phyloP scores from a whole-genome alignment of 2,888 invertebrate species.

The Silvanus unidentatus region DNA sequence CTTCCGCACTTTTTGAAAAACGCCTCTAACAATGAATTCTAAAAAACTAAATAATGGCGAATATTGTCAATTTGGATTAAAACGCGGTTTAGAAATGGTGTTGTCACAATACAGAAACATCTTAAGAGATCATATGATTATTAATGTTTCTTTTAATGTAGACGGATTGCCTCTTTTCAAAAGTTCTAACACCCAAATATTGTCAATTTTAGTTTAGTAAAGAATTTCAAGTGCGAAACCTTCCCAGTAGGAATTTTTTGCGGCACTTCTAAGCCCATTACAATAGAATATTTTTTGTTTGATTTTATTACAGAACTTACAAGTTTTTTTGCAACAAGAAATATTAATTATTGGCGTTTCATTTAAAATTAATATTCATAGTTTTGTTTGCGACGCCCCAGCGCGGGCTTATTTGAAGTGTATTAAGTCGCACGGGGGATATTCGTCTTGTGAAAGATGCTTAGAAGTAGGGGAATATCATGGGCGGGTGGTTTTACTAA shows the following conservation, averaged over 20 bases:
- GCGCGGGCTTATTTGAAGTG: slow-evolving; percentile 19
- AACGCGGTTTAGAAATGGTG: slow-evolving; percentile 4
- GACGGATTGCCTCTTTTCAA: slow-evolving; percentile 14
- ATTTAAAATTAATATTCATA: slow-evolving; percentile 11
- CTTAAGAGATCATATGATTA: not conserved
- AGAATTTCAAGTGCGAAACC: slow-evolving; percentile 8
- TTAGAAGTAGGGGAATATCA: slow-evolving; percentile 10
- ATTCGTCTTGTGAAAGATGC: slow-evolving; percentile 22
- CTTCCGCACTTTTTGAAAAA: slow-evolving; percentile 12
- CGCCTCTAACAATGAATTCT: slow-evolving; percentile 3
- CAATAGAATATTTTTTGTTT: slow-evolving; percentile 16
- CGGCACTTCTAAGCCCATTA: slow-evolving; percentile 15
- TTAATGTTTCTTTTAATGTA: slow-evolving; percentile 14
- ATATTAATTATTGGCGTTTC: slow-evolving; percentile 7
- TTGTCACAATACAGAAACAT: slow-evolving; percentile 5
- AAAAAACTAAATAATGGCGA: slow-evolving; percentile 6
- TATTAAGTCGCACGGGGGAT: slow-evolving; percentile 17
- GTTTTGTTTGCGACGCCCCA: slow-evolving; percentile 22
- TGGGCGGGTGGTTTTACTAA: not conserved
- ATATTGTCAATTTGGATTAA: slow-evolving; percentile 7
- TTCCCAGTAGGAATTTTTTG: slow-evolving; percentile 12
- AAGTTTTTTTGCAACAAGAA: slow-evolving; percentile 13
- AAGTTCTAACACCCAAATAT: slow-evolving; percentile 13
- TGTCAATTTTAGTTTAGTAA: slow-evolving; percentile 14
- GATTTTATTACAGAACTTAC: slow-evolving; percentile 20